Percentiles rank a stretch among this genome's conserved stretches.
Conservation (phyloP, 2,888 invertebrate species). For the Agrypnus murinus region DNA sequence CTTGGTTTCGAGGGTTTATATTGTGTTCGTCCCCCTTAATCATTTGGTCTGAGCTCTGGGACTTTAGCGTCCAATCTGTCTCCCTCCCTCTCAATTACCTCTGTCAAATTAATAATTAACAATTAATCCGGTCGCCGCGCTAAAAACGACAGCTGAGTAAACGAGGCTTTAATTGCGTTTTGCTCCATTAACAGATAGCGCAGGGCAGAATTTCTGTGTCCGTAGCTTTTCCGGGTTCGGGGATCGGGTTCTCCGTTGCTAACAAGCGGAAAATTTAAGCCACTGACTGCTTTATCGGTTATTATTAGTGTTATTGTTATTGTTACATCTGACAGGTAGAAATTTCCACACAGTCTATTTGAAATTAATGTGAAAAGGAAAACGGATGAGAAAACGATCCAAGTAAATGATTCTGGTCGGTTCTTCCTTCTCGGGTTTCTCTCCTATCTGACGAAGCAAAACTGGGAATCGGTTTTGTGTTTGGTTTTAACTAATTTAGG, state of each 20-base stretch:
- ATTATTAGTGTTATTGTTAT: conserved; percentile 35
- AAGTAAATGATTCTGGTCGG: not conserved
- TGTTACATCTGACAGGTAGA: conserved; percentile 23
- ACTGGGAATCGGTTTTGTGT: not conserved
- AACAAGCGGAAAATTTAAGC: conserved; percentile 45
- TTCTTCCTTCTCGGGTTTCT: not conserved
- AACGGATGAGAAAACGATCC: not conserved
- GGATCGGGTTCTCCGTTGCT: conserved; percentile 40
- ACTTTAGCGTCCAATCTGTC: conserved; percentile 55
- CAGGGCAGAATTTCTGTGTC: not conserved
- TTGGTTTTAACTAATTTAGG: too few relatives aligned
- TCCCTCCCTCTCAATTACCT: conserved; percentile 66
- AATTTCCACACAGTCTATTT: conserved; percentile 2
- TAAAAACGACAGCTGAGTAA: conserved; percentile 67
- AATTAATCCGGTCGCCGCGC: conserved; percentile 65
- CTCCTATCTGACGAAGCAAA: not conserved
- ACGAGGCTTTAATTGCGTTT: conserved; percentile 67
- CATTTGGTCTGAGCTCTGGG: conserved; percentile 29
- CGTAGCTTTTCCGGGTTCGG: conserved; percentile 6
- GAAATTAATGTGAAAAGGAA: not conserved
- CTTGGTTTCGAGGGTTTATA: conserved; percentile 20
- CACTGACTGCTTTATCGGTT: conserved; percentile 24
- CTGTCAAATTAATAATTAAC: conserved; percentile 69
- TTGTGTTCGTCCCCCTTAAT: conserved; percentile 33
- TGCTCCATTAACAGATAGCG: conserved; percentile 47